A percentile compares a stretch with the other conserved stretches of the same genome.
Conservation (phyloP, 2,113 vertebrate genomes). For the Chaetops frenatus region DNA sequence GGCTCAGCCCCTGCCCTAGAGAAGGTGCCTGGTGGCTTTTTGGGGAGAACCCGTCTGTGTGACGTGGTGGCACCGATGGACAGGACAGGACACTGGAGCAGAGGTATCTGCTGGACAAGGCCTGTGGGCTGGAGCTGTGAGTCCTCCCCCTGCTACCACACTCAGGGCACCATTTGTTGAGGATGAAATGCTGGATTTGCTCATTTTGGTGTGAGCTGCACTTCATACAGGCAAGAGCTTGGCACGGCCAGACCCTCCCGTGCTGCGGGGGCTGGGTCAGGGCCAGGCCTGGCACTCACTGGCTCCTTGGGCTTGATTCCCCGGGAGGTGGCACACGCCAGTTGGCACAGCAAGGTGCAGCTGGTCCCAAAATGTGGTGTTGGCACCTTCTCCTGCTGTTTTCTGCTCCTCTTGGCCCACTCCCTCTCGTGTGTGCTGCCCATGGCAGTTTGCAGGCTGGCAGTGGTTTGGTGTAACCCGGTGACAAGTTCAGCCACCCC, state of each 20-base stretch:
- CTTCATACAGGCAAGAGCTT: not conserved
- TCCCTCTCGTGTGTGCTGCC: accelerated
- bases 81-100: accelerated
- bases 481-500: not conserved
- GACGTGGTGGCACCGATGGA: accelerated
- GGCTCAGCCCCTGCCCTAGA: not conserved
- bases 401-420: not conserved
- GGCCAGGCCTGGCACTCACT: not conserved
- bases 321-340: accelerated
- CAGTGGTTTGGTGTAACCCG: accelerated
- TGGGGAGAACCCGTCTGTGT: accelerated
- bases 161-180: accelerated
- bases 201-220: not conserved
- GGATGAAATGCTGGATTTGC: not conserved
- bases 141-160: accelerated
- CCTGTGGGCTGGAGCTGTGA: accelerated
- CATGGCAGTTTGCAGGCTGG: not conserved
- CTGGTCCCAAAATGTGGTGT: accelerated
- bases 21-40: accelerated
- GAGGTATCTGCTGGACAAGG: not conserved
- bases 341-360: accelerated
- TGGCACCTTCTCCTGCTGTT: not conserved
- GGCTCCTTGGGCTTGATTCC: not conserved
- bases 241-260: accelerated
- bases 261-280: accelerated